phyloP scores from a whole-genome alignment of 2,888 invertebrate species.

The Drosophila siamana region DNA sequence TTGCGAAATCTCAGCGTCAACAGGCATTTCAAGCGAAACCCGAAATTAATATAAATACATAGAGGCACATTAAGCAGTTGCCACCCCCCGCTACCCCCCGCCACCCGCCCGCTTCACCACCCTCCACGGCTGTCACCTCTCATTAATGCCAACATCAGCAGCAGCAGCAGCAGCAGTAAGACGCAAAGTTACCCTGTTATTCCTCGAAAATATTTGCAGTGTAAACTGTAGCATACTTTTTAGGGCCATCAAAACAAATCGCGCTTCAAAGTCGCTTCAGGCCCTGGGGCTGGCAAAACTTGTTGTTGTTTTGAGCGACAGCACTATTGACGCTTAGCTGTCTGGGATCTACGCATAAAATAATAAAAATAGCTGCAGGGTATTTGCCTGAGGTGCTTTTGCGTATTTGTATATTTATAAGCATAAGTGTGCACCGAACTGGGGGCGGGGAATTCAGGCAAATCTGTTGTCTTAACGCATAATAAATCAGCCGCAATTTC shows the following conservation, averaged over 20 bases:
- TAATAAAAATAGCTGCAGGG: conserved; percentile 5
- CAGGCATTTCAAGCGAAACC: conserved; percentile 19
- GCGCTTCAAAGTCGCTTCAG: no score
- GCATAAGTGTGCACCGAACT: conserved; percentile 5
- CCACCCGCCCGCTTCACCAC: conserved; percentile 18
- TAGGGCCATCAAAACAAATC: no score
- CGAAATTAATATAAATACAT: conserved; percentile 18
- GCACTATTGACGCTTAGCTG: conserved; percentile 26
- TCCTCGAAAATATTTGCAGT: not conserved
- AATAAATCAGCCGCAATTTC: conserved; percentile 77
- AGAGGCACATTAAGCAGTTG: conserved; percentile 19
- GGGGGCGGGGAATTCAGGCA: conserved; percentile 37
- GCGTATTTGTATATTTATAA: conserved; percentile 3
- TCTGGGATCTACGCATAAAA: conserved; percentile 8
- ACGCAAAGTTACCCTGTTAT: not conserved
- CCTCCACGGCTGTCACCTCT: conserved; percentile 45
- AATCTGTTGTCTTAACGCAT: conserved; percentile 81
- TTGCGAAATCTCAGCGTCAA: conserved; percentile 57
- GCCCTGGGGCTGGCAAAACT: no score
- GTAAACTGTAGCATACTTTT: no score
- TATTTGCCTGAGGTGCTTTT: not conserved
- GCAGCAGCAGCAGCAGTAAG: conserved; percentile 1
- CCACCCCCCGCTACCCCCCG: not conserved
- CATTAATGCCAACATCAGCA: conserved; percentile 21
- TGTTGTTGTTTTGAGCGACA: not conserved